Base-by-base conservation (phyloP, 1,140 invertebrate genomes). In the Megathymus violae region DNA sequence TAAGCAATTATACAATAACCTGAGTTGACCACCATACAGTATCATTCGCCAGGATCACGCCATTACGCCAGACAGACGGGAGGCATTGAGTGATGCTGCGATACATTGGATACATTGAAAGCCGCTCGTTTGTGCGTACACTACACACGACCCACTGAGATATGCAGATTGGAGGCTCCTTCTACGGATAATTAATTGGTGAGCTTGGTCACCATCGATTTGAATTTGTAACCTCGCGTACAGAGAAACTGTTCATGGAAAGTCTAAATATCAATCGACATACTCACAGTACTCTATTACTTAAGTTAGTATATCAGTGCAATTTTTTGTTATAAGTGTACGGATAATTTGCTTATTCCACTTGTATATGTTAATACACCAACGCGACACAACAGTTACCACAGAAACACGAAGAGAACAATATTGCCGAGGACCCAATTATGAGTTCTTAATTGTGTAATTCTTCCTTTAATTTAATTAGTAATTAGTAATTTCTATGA, bases 1-100 rank as follows among this genome's bases (percentile, higher is more conserved):
- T 56, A 43, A 27, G 52, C 52, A 58, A 58, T 58, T 40, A 25
- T 16, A 50, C 34, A 40, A 60, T 48, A 40, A 40, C 19, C 17
- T 5, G 27, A 54, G 58, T 48, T 17, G 46, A 31, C 50, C 40
- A 16, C 11, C 27, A 17, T 46, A 52, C 61, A 47, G 31, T 63
- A 59, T 59, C 43, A 48, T 48, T 60, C 16, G 31, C 34, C 6
- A 13, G 41, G 19, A 66, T 66, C 58, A 43, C 58, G 31, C 50
- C 64, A 47, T 64, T 64, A 64, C 47, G 52, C 25, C 38, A 36
- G 64, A 66, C 56, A 61, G 64, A 31, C 46, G 10, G 44, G 19
- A n/a, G 56, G 56, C 56, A 44, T 34, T 59, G 41, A 47, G 43
- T 59, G 56, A 59, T 59, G 43, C 43, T 43, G 13, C 27, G n/a